phyloP scores from a whole-genome alignment of 2,888 invertebrate genomes.

The Papilio demoleus region DNA sequence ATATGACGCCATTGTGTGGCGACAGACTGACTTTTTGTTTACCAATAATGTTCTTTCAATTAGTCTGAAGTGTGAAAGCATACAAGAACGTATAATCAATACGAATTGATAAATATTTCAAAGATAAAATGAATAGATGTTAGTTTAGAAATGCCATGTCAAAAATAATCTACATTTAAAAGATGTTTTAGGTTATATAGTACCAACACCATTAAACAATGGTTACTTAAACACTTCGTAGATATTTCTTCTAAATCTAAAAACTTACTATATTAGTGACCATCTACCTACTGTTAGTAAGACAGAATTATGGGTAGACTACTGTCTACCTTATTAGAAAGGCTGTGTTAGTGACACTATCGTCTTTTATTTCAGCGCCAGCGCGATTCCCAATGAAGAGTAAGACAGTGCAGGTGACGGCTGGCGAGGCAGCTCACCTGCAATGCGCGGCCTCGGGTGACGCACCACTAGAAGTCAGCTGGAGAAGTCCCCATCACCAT shows the following conservation, averaged over 20 bases:
- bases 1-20: slow-evolving; percentile 67
- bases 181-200: too few species aligned
- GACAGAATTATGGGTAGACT: too few species aligned
- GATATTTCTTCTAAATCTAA: too few species aligned
- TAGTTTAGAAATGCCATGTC: too few species aligned
- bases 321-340: too few species aligned
- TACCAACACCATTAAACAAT: too few species aligned
- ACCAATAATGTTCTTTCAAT: background rate
- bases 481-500: slow-evolving; percentile 90
- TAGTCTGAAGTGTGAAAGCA: background rate
- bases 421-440: slow-evolving; percentile 91
- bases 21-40: slow-evolving; percentile 17
- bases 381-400: slow-evolving; percentile 93
- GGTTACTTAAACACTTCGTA: too few species aligned
- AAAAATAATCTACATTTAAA: too few species aligned
- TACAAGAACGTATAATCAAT: background rate
- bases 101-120: background rate
- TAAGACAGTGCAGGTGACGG: slow-evolving; percentile 91
- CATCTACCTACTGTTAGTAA: too few species aligned
- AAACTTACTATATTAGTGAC: too few species aligned
- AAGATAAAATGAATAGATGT: too few species aligned
- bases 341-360: too few species aligned
- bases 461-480: slow-evolving; percentile 92
- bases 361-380: slow-evolving; percentile 84
- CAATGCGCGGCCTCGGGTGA: slow-evolving; percentile 95